A percentile compares a stretch with the other conserved stretches of the same genome.
Conservation (phyloP, 2,888 invertebrate species). For the Plagodis dolabraria region DNA sequence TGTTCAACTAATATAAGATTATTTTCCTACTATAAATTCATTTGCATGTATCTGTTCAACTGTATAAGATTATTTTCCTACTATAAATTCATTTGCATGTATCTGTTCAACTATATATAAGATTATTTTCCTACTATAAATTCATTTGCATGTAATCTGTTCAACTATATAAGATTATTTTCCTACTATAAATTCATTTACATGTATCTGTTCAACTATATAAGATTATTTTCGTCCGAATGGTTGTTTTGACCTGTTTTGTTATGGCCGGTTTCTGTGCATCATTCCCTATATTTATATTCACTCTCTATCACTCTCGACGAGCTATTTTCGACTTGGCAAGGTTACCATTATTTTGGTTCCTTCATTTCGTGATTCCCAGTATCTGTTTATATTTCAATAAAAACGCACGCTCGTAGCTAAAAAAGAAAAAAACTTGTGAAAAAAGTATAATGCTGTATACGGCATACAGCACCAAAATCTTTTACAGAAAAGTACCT, state of each 20-base stretch:
- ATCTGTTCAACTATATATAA: too few species aligned
- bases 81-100: too few species aligned
- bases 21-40: too few species aligned
- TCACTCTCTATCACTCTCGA: constrained; percentile 19
- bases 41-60: too few species aligned
- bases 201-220: too few species aligned
- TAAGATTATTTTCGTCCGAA: constrained; percentile 3
- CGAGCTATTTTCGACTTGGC: constrained; percentile 67
- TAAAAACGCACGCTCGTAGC: constrained; percentile 44
- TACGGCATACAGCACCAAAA: constrained; percentile 63
- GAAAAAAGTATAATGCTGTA: constrained; percentile 69
- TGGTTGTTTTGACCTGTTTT: constrained; percentile 14
- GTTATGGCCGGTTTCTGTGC: constrained; percentile 6
- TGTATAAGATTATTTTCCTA: not conserved
- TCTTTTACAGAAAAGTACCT: constrained; percentile 63
- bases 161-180: too few species aligned
- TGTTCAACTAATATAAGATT: too few species aligned
- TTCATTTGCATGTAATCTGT: too few species aligned
- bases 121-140: too few species aligned
- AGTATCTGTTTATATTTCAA: constrained; percentile 48
- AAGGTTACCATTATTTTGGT: constrained; percentile 51
- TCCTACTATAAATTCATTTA: too few species aligned
- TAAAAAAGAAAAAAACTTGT: constrained; percentile 30
- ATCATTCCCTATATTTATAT: constrained; percentile 13
- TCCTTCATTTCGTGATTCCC: constrained; percentile 45